phyloP scores from a whole-genome alignment of 1,140 invertebrate species.

The Pogonognathellus flavescens region DNA sequence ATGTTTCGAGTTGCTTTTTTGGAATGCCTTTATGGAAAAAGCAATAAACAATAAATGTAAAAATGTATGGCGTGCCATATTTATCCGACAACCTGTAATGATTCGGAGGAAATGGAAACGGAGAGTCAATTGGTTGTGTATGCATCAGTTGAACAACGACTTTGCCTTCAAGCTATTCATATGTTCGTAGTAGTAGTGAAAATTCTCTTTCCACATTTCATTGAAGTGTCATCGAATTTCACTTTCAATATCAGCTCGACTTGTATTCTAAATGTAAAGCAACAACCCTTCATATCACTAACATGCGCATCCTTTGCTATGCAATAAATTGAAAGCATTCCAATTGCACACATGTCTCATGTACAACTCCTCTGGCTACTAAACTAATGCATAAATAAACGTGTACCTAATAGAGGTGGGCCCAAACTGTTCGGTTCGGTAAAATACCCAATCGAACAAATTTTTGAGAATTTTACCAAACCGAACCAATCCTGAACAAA shows the following conservation, averaged over 20 bases:
- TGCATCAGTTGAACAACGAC: not conserved
- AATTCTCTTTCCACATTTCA: not conserved
- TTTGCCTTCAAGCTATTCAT: not conserved
- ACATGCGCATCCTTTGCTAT: not conserved
- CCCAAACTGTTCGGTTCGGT: too few species aligned
- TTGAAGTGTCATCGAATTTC: not conserved
- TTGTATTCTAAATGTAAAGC: not conserved
- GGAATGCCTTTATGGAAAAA: not conserved
- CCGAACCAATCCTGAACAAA: too few species aligned
- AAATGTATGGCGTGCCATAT: not conserved
- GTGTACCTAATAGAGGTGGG: too few species aligned
- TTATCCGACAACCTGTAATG: not conserved
- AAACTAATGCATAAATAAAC: not conserved
- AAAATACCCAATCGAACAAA: too few species aligned
- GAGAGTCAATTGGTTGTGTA: not conserved
- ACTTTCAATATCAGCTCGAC: not conserved
- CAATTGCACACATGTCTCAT: not conserved
- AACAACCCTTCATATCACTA: not conserved
- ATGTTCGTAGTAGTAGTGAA: not conserved
- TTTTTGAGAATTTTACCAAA: too few species aligned
- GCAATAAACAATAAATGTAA: not conserved
- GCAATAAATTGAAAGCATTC: not conserved
- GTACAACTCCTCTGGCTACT: not conserved
- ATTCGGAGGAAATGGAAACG: not conserved
- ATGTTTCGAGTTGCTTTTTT: too few species aligned